Evolutionary conservation across 1,140 invertebrate species (phyloP).

Genomic region (Uloborus diversus): DNA sequence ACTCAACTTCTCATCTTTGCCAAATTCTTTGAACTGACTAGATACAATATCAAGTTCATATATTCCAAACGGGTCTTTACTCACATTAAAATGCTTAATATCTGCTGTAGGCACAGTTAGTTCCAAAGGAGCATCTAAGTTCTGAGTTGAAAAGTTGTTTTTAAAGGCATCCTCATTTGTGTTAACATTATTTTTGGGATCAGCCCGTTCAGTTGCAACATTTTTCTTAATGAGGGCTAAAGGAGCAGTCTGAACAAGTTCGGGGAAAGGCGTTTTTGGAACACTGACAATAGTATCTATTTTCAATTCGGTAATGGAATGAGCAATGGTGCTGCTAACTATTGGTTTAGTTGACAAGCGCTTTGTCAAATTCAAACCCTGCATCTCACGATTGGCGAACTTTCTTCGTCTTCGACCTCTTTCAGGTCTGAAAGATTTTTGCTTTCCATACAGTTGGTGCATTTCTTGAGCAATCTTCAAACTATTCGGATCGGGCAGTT

Average conservation of each 20-base stretch:
- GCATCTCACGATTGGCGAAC: neutral
- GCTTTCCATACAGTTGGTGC: neutral
- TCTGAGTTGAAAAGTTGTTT: neutral
- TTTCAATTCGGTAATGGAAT: constrained; percentile 38
- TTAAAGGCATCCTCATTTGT: neutral
- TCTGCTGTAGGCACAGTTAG: too few species aligned
- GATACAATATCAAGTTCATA: too few species aligned
- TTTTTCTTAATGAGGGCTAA: neutral
- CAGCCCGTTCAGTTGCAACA: neutral
- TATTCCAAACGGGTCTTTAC: neutral
- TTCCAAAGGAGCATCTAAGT: neutral
- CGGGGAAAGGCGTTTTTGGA: neutral
- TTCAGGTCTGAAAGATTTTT: neutral
- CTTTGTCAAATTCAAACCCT: constrained; percentile 37
- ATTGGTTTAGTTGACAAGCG: constrained; percentile 22
- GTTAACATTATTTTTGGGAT: too few species aligned
- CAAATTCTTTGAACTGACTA: neutral
- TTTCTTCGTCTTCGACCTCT: neutral
- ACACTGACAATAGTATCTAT: neutral
- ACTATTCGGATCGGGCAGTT: neutral
- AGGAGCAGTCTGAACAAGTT: neutral
- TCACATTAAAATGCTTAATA: neutral
- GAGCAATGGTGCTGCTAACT: constrained; percentile 28
- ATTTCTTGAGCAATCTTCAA: neutral
- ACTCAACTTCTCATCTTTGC: neutral